A percentile compares a stretch with the other conserved stretches of the same genome.
phyloP scores from a whole-genome alignment of 2,797 vertebrate species.

The Kryptolebias ocellatus region DNA sequence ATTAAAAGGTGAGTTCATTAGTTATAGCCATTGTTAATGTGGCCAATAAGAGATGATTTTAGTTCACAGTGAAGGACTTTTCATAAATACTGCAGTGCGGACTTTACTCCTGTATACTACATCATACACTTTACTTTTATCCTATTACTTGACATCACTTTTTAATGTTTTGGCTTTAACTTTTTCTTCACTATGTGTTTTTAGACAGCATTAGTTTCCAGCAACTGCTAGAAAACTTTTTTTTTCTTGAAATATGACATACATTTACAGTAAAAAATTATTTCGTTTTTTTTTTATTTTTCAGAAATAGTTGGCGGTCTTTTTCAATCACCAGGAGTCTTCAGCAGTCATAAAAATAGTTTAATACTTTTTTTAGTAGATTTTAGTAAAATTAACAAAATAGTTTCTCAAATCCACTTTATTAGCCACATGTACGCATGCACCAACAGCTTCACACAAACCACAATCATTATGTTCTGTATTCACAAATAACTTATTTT shows the following conservation, averaged over 20 bases:
- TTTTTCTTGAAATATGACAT: neutral
- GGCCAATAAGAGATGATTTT: conserved; percentile 36
- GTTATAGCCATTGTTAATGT: conserved; percentile 45
- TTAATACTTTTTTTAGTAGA: neutral
- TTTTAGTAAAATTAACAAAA: conserved; percentile 7
- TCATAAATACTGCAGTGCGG: conserved; percentile 2
- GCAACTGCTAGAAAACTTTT: neutral
- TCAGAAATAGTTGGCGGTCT: conserved; percentile 4
- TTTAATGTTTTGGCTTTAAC: neutral
- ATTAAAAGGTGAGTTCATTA: conserved; percentile 74
- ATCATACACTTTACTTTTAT: conserved; percentile 2
- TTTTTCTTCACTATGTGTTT: neutral
- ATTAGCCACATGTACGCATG: conserved; percentile 4
- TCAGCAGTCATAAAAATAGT: conserved; percentile 4
- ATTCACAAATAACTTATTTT: conserved; percentile 43
- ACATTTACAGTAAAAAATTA: neutral
- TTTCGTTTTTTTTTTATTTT: conserved; percentile 1
- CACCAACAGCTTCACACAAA: conserved; percentile 13
- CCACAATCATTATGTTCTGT: conserved; percentile 1
- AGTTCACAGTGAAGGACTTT: conserved; percentile 21
- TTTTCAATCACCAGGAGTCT: conserved; percentile 8
- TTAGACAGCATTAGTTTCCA: neutral
- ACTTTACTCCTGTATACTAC: neutral
- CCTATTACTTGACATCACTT: neutral
- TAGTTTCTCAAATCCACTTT: neutral